Base-by-base conservation (phyloP, 2,113 vertebrate genomes). In the Nettapus auritus region DNA sequence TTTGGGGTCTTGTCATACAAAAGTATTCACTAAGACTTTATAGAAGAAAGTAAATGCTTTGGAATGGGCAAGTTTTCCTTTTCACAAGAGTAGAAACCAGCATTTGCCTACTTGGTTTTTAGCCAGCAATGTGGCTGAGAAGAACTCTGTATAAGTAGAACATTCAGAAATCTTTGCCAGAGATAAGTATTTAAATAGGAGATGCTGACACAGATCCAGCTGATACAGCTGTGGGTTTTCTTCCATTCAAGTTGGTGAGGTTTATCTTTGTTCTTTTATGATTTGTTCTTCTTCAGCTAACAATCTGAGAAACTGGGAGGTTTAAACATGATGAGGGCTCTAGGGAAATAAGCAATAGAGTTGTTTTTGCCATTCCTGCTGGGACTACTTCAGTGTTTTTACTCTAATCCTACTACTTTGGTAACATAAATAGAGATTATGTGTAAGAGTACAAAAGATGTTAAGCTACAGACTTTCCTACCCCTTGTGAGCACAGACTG, bases 391-490 rank as follows among this genome's bases (percentile, higher is more conserved):
- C n/a, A 55, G 52, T 78, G 40, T 77, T 90, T 94, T 88, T 73
- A 56, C n/a, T 64, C 73, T 93, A 90, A 96, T 92, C 82, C 77
- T 90, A 25, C 31, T 50, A 71, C 85, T 94, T 81, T 78, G 25
- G 28, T 71, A 8, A 1, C 0, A 0, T 86, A 78, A 95, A 80
- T 16, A 88, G 74, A 78, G 70, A 87, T 88, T 79, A 86, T 8
- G 20, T 57, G 60, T 33, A 89, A 82, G 53, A 92, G 81, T 13
- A 75, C 59, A 80, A 29, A 88, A 83, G 50, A 64, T 17, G 17
- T 44, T 63, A 68, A 76, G 13, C 63, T 64, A 75, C 29, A 71
- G 66, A 75, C 60, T 86, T 78, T 48, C 64, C 60, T 88, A 64
- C 62, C 46, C 86, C 28, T 64, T 44, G 22, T 52, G 25, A 86